phyloP scores from a whole-genome alignment of 2,888 invertebrate genomes.

The Coelogynopora nodosa region DNA sequence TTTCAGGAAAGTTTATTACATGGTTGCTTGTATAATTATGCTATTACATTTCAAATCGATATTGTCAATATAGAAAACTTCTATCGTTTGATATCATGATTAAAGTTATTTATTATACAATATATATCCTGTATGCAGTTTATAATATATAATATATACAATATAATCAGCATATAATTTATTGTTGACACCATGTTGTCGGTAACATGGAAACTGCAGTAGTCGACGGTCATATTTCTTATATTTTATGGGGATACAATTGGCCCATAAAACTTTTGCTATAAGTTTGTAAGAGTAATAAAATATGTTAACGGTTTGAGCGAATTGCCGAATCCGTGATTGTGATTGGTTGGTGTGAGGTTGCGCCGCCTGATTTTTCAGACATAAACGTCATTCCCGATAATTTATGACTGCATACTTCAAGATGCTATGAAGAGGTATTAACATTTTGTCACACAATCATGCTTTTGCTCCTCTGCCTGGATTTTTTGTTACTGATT shows the following conservation, averaged over 20 bases:
- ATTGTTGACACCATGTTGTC: too few relatives aligned
- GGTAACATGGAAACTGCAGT: too few relatives aligned
- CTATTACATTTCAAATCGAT: too few relatives aligned
- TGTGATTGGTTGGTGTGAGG: neutral
- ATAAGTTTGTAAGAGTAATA: neutral
- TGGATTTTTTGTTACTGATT: slow-evolving; percentile 24
- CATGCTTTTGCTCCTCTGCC: neutral
- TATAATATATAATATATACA: too few relatives aligned
- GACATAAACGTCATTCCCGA: slow-evolving; percentile 6
- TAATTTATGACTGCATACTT: slow-evolving; percentile 26
- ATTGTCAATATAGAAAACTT: too few relatives aligned
- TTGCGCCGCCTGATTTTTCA: slow-evolving; percentile 7
- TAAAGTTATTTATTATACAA: too few relatives aligned
- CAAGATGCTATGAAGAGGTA: slow-evolving; percentile 25
- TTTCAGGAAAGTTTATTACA: too few relatives aligned
- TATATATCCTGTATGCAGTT: too few relatives aligned
- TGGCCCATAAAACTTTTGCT: slow-evolving; percentile 9
- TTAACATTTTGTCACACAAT: slow-evolving; percentile 1
- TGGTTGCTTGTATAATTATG: too few relatives aligned
- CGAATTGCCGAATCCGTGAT: neutral
- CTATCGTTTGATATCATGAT: too few relatives aligned
- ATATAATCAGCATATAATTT: too few relatives aligned
- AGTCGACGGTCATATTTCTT: neutral
- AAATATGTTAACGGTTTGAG: slow-evolving; percentile 11
- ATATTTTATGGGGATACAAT: slow-evolving; percentile 23